Conservation (phyloP, 1,140 invertebrate species). For the Dufourea novaeangliae region DNA sequence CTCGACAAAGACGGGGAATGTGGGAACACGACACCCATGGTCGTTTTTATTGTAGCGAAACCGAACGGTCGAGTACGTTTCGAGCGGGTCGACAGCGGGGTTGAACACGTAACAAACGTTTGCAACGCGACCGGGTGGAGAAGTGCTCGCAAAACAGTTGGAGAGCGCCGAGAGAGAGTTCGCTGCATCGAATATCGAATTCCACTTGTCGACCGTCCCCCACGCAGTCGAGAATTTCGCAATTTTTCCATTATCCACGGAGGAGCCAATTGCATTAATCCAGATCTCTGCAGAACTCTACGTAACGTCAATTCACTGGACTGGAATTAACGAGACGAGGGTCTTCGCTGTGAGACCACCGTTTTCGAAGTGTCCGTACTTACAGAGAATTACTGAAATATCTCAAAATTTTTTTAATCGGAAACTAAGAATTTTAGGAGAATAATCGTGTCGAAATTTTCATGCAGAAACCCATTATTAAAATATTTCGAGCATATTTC, state of each 20-base stretch:
- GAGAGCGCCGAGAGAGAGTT: conserved; percentile 24
- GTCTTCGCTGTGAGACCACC: background rate
- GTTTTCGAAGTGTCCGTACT: too few species aligned
- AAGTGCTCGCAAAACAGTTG: conserved; percentile 64
- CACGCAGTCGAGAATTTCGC: conserved; percentile 45
- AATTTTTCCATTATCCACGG: conserved; percentile 47
- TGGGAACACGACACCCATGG: conserved; percentile 7
- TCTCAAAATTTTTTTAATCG: too few species aligned
- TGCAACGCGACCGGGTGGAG: conserved; percentile 32
- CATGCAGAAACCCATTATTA: too few species aligned
- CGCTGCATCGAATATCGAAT: conserved; percentile 42
- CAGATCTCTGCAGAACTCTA: background rate
- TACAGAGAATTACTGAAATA: too few species aligned
- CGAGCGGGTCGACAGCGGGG: conserved; percentile 12
- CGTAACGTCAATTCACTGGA: background rate
- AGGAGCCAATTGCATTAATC: conserved; percentile 4
- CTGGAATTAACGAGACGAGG: background rate
- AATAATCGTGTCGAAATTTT: too few species aligned
- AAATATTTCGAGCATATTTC: too few species aligned
- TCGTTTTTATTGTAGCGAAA: conserved; percentile 28
- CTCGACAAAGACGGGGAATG: background rate
- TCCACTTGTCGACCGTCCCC: conserved; percentile 28
- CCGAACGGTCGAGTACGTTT: conserved; percentile 6
- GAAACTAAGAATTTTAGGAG: too few species aligned
- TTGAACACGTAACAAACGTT: conserved; percentile 43